Conservation (phyloP, 2,113 vertebrate genomes). For the Typhlomys cinereus region DNA sequence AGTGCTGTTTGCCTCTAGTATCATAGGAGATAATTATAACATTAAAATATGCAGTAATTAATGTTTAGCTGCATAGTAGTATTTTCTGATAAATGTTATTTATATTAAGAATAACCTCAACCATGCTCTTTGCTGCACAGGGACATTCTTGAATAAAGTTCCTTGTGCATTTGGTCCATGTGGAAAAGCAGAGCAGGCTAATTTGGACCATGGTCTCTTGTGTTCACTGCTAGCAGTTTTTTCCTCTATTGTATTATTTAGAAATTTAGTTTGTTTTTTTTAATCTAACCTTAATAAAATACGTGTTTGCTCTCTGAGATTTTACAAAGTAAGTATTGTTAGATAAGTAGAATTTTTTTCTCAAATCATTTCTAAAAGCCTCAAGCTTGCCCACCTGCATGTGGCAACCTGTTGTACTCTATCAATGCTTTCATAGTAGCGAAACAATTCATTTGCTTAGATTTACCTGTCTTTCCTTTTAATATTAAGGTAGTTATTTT, state of each 20-base stretch:
- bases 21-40: not conserved
- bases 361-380: not conserved
- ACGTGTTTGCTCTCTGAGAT: not conserved
- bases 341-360: constrained; percentile 13
- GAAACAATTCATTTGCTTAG: not conserved
- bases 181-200: constrained; percentile 8
- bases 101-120: constrained; percentile 17
- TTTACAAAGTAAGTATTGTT: not conserved
- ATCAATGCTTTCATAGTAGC: not conserved
- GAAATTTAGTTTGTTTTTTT: constrained; percentile 28
- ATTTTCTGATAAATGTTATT: not conserved
- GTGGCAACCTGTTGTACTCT: not conserved
- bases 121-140: not conserved
- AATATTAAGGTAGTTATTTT: not conserved
- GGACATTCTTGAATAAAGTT: not conserved
- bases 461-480: not conserved
- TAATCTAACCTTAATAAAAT: constrained; percentile 22
- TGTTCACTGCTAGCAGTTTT: not conserved
- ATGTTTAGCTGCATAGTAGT: not conserved
- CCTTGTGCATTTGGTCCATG: constrained; percentile 22
- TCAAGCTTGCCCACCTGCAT: not conserved
- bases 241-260: not conserved
- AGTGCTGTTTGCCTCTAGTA: not conserved
- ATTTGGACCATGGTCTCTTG: not conserved
- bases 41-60: constrained; percentile 34